These are phyloP conservation scores for Danaus chrysippus DNA, from an alignment of 2,888 invertebrate species.

Conservation along the genomic window DNA sequence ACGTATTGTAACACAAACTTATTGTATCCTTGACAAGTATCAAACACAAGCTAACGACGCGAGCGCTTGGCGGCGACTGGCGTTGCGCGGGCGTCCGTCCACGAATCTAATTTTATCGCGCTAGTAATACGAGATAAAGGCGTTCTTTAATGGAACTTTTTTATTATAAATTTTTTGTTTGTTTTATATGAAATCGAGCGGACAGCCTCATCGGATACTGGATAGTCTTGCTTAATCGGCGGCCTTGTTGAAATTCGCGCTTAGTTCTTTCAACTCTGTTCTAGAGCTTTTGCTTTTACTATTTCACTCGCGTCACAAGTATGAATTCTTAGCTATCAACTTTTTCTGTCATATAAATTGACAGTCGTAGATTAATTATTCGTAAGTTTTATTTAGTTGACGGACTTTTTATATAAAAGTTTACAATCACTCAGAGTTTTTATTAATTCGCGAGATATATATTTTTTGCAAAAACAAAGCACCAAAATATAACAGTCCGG, in stretches of 20 bases:
- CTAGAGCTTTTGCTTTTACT: constrained; percentile 19
- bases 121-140: constrained; percentile 77
- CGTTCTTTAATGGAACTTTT: constrained; percentile 65
- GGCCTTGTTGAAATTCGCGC: constrained; percentile 29
- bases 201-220: constrained; percentile 32
- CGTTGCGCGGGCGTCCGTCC: constrained; percentile 44
- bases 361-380: too few relatives aligned
- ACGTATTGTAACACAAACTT: constrained; percentile 53
- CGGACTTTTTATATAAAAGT: too few relatives aligned
- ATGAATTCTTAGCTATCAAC: too few relatives aligned
- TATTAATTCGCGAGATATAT: constrained; percentile 14
- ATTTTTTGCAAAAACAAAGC: constrained; percentile 27
- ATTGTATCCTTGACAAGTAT: neutral
- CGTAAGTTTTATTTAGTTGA: too few relatives aligned
- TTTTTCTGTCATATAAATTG: too few relatives aligned
- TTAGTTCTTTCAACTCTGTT: constrained; percentile 27
- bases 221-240: constrained; percentile 23
- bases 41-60: constrained; percentile 40
- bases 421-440: neutral
- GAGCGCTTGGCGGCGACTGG: constrained; percentile 45
- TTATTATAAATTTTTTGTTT: constrained; percentile 53
- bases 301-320: too few relatives aligned
- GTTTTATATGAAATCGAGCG: constrained; percentile 48
- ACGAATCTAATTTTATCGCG: constrained; percentile 74
- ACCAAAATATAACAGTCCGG: constrained; percentile 40